These are phyloP conservation scores for Polydrusus cervinus DNA, from an alignment of 2,888 invertebrate genomes.

Conservation along the genomic window DNA sequence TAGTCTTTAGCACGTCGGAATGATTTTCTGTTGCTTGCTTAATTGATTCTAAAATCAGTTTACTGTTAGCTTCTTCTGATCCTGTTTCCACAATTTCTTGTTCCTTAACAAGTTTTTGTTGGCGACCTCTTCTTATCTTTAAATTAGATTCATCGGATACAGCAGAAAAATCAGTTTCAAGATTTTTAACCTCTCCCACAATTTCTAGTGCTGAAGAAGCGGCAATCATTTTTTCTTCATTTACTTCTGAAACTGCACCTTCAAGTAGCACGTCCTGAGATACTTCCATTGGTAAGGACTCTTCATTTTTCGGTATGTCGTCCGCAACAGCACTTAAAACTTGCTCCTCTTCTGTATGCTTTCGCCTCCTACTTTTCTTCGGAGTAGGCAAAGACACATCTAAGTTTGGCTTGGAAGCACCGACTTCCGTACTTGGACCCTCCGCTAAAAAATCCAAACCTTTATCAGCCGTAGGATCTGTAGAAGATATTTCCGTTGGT, in stretches of 20 bases:
- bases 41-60: neutral
- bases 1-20: neutral
- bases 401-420: neutral
- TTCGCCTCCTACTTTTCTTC: neutral
- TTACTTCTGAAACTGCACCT: neutral
- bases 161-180: neutral
- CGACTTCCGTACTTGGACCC: neutral
- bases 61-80: too few species aligned
- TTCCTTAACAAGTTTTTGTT: neutral
- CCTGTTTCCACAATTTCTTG: neutral
- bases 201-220: neutral
- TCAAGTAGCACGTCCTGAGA: neutral
- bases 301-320: neutral
- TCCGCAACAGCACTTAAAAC: neutral
- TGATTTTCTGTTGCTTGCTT: neutral
- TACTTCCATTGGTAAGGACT: neutral
- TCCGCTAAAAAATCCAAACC: neutral
- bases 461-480: neutral
- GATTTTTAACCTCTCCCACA: neutral
- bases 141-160: neutral
- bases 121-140: slow-evolving; percentile 1
- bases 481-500: neutral
- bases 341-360: neutral
- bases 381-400: neutral
- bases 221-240: neutral